Evolutionary conservation across 2,797 vertebrate genomes (phyloP).

Genomic region (Pseudochaenichthys georgianus): DNA sequence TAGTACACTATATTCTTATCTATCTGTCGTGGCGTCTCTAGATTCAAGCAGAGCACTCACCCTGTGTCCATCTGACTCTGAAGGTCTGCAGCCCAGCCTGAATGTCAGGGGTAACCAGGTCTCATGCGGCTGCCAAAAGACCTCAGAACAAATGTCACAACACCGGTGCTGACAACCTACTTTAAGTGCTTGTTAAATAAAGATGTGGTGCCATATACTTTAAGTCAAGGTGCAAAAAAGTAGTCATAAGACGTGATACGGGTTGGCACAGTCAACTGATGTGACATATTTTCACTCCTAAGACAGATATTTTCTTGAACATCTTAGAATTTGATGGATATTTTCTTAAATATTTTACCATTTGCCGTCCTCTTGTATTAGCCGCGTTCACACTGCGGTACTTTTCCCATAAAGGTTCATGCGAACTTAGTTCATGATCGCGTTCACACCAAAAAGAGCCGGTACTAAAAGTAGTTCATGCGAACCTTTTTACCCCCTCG

Average conservation of each 20-base stretch:
- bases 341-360: conserved; percentile 16
- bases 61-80: conserved; percentile 60
- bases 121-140: conserved; percentile 64
- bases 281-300: conserved; percentile 43
- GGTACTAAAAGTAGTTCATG: no score
- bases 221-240: conserved; percentile 60
- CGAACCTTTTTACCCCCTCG: no score
- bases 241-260: conserved; percentile 28
- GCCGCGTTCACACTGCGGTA: no score
- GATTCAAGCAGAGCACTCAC: conserved; percentile 61
- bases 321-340: conserved; percentile 19
- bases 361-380: conserved; percentile 24
- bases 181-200: conserved; percentile 79
- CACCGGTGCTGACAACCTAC: conserved; percentile 67
- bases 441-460: no score
- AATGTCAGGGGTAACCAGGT: conserved; percentile 70
- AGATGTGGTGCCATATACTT: conserved; percentile 66
- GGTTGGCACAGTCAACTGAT: conserved; percentile 28
- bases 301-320: conserved; percentile 17
- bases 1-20: conserved; percentile 56
- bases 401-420: no score
- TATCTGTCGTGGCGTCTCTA: conserved; percentile 36
- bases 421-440: no score
- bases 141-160: conserved; percentile 78
- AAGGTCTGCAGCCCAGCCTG: conserved; percentile 56